Conservation (phyloP, 1,140 invertebrate genomes). For the Nixonia krombeini region DNA sequence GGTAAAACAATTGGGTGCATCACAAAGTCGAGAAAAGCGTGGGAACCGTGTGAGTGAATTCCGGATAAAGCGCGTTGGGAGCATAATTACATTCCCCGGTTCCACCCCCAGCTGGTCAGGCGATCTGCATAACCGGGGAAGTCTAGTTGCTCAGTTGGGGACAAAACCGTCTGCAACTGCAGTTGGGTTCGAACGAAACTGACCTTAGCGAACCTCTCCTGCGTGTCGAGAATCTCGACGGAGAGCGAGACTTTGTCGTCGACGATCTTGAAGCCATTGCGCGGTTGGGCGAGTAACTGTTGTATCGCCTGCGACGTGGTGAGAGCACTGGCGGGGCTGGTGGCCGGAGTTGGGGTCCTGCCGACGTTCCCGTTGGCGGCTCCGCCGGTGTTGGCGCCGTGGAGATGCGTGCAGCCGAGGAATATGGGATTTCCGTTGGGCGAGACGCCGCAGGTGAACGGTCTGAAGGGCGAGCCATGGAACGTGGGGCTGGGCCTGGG, state of each 20-base stretch:
- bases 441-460: conserved; percentile 68
- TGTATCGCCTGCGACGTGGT: conserved; percentile 76
- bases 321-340: conserved; percentile 72
- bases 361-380: conserved; percentile 49
- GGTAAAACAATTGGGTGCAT: too few relatives aligned
- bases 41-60: too few relatives aligned
- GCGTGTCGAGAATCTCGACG: conserved; percentile 84
- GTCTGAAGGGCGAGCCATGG: conserved; percentile 74
- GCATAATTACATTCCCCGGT: too few relatives aligned
- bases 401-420: conserved; percentile 70
- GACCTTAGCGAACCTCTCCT: conserved; percentile 85
- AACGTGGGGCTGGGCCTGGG: conserved; percentile 76
- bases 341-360: conserved; percentile 66
- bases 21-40: too few relatives aligned
- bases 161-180: too few relatives aligned
- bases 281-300: conserved; percentile 76
- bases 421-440: conserved; percentile 70
- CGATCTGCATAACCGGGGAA: too few relatives aligned
- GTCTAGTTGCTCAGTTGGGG: too few relatives aligned
- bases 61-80: too few relatives aligned
- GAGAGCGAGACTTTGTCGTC: conserved; percentile 84
- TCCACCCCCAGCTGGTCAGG: too few relatives aligned
- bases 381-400: conserved; percentile 43
- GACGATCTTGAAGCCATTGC: conserved; percentile 81
- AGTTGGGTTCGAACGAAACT: too few relatives aligned